A percentile compares a stretch with the other conserved stretches of the same genome.
Evolutionary conservation across 1,140 invertebrate species (phyloP).

Genomic region (Babylonia areolata): DNA sequence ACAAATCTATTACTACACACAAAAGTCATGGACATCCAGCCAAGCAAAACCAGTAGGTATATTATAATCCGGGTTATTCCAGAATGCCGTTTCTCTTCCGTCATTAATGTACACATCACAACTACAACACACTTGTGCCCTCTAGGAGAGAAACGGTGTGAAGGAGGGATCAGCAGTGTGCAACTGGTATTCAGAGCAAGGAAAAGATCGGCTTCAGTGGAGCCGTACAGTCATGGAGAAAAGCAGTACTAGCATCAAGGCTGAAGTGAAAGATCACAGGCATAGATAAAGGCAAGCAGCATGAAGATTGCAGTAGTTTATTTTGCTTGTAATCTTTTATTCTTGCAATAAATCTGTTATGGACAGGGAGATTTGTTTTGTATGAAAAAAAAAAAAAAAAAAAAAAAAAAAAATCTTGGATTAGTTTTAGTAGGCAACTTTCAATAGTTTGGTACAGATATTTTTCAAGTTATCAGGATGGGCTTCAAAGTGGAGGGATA

Average conservation of each 20-base stretch:
- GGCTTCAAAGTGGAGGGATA: too few species aligned
- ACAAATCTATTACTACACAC: neutral
- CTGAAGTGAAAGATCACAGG: neutral
- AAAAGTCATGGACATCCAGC: slow-evolving; percentile 7
- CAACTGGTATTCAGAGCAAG: neutral
- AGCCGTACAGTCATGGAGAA: slow-evolving; percentile 24
- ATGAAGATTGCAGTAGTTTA: neutral
- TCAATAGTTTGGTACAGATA: too few species aligned
- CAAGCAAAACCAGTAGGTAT: neutral
- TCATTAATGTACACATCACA: slow-evolving; percentile 13
- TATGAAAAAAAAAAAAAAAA: too few species aligned
- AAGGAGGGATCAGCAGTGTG: slow-evolving; percentile 15
- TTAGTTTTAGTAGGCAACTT: too few species aligned
- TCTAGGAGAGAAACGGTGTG: slow-evolving; percentile 20
- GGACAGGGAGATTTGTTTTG: too few species aligned
- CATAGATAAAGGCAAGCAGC: neutral
- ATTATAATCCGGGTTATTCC: neutral
- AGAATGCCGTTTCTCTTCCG: slow-evolving; percentile 1
- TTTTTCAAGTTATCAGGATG: too few species aligned
- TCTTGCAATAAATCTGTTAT: too few species aligned
- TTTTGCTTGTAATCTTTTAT: too few species aligned
- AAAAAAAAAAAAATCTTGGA: too few species aligned
- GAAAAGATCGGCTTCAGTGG: neutral
- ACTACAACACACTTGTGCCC: slow-evolving; percentile 24
- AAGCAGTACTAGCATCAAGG: neutral